phyloP scores from a whole-genome alignment of 2,797 vertebrate species.

The Eupleurogrammus muticus region DNA sequence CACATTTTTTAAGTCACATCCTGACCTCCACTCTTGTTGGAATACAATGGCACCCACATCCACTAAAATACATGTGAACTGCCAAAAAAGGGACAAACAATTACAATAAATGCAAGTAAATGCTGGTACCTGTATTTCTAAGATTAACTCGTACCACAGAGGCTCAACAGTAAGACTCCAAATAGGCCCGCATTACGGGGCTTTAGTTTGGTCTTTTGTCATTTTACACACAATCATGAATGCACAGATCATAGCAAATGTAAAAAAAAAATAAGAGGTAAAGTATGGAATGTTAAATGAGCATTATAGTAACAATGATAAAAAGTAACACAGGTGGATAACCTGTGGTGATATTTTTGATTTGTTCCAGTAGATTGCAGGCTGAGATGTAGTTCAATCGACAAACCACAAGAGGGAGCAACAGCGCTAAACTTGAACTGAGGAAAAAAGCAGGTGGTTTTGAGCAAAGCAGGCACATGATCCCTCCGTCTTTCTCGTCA shows the following conservation, averaged over 20 bases:
- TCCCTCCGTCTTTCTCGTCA: neutral
- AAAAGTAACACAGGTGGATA: conserved; percentile 43
- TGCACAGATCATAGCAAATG: neutral
- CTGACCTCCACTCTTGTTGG: neutral
- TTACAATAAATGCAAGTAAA: conserved; percentile 41
- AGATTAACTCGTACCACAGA: conserved; percentile 46
- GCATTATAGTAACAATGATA: conserved; percentile 45
- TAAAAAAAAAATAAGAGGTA: conserved; percentile 53
- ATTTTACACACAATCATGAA: conserved; percentile 31
- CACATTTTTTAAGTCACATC: neutral
- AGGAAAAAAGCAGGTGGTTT: conserved; percentile 32
- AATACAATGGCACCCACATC: conserved; percentile 12
- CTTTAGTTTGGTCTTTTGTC: conserved; percentile 59
- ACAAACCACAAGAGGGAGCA: conserved; percentile 50
- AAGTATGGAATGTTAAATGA: conserved; percentile 66
- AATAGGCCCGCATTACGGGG: conserved; percentile 17
- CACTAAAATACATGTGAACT: neutral
- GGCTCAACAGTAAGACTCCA: conserved; percentile 61
- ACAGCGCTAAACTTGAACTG: conserved; percentile 15
- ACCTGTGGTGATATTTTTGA: conserved; percentile 32
- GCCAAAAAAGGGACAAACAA: neutral
- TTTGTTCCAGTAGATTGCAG: conserved; percentile 35
- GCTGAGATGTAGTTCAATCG: conserved; percentile 41
- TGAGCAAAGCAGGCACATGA: conserved; percentile 24
- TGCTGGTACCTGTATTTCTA: conserved; percentile 46